Evolutionary conservation across 2,888 invertebrate species (phyloP).

Genomic region (Notodromas monacha): DNA sequence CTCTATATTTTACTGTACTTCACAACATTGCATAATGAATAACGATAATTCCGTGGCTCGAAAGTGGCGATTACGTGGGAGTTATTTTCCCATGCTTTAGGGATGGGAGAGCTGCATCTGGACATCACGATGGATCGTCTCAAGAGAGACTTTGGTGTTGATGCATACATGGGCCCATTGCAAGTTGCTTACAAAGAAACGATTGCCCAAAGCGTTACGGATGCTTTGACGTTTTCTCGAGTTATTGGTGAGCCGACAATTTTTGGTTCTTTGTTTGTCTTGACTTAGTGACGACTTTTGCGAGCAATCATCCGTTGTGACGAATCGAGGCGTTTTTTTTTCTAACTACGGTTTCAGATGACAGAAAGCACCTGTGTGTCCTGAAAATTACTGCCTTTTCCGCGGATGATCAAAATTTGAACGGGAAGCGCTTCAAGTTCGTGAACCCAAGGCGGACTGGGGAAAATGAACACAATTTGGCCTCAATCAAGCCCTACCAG

Average conservation of each 20-base stretch:
- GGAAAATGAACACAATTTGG: conserved; percentile 22
- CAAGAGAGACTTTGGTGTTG: conserved; percentile 52
- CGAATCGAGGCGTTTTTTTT: too few relatives aligned
- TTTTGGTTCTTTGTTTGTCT: neutral
- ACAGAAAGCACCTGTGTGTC: too few relatives aligned
- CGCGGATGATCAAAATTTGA: too few relatives aligned
- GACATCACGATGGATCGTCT: conserved; percentile 73
- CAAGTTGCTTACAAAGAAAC: conserved; percentile 72
- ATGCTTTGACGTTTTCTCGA: conserved; percentile 24
- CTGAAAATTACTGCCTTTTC: too few relatives aligned
- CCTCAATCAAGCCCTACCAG: conserved; percentile 27
- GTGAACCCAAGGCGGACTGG: conserved; percentile 17
- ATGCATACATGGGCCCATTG: conserved; percentile 57
- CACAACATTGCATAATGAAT: too few relatives aligned
- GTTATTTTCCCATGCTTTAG: conserved; percentile 17
- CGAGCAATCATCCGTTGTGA: too few relatives aligned
- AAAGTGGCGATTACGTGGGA: too few relatives aligned
- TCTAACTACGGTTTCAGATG: too few relatives aligned
- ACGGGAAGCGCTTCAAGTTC: neutral
- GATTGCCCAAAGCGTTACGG: conserved; percentile 17
- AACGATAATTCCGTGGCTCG: too few relatives aligned
- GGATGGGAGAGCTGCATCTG: conserved; percentile 92
- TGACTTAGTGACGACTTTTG: too few relatives aligned
- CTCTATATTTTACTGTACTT: conserved; percentile 6
- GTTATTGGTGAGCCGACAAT: conserved; percentile 22